Evolutionary conservation across 1,140 invertebrate species (phyloP).

Genomic region (Chelonus insularis): DNA sequence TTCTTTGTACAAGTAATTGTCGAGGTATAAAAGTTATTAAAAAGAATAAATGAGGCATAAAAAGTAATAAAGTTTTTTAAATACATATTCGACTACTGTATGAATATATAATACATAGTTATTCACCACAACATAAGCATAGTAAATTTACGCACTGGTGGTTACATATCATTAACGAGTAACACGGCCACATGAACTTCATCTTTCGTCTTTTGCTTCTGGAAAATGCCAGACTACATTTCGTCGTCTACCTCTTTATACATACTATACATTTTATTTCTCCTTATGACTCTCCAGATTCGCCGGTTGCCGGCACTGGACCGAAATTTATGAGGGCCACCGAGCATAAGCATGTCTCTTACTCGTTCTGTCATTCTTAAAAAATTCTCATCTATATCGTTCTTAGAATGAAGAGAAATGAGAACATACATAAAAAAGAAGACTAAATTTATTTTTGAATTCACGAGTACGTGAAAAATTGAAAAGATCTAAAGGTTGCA

Average conservation of each 20-base stretch:
- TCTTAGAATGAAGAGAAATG: no score
- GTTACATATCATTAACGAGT: conserved; percentile 11
- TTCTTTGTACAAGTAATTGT: no score
- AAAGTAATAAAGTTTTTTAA: not conserved
- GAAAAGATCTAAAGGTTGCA: not conserved
- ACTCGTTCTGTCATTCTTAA: not conserved
- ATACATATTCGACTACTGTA: not conserved
- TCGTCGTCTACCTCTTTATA: not conserved
- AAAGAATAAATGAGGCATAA: not conserved
- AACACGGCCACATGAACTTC: conserved; percentile 8
- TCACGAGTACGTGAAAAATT: not conserved
- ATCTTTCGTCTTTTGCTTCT: conserved; percentile 7
- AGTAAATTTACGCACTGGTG: conserved; percentile 1
- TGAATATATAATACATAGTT: not conserved
- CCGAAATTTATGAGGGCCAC: conserved; percentile 14
- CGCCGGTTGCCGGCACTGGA: not conserved
- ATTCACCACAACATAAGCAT: not conserved
- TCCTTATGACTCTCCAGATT: conserved; percentile 18
- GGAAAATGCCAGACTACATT: conserved; percentile 9
- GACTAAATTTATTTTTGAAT: not conserved
- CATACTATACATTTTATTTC: conserved; percentile 2
- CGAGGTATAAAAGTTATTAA: no score
- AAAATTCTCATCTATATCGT: no score
- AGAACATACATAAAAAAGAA: not conserved
- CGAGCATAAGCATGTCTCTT: conserved; percentile 3